Percentiles rank a stretch among this genome's conserved stretches.
These are phyloP conservation scores for Cromileptes altivelis DNA, from an alignment of 2,113 vertebrate species.

Conservation along the genomic window DNA sequence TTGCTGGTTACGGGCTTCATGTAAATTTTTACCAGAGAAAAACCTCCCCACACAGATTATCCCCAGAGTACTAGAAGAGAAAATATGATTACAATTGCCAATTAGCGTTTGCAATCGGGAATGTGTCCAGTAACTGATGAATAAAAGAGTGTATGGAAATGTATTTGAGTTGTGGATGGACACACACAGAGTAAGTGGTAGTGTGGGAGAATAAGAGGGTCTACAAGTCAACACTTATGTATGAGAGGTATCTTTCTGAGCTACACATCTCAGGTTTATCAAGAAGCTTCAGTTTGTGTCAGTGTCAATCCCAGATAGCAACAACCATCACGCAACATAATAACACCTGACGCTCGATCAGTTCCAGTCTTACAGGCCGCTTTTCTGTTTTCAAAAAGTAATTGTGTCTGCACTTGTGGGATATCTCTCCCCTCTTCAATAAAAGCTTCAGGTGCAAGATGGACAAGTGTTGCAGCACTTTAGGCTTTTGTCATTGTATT, in stretches of 20 bases:
- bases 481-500: conserved; percentile 13
- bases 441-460: conserved; percentile 28
- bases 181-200: background rate
- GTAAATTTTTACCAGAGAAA: background rate
- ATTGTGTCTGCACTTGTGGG: conserved; percentile 20
- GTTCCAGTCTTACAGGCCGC: background rate
- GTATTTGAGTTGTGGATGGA: background rate
- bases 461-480: conserved; percentile 23
- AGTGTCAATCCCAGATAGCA: conserved; percentile 8
- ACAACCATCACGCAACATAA: conserved; percentile 20
- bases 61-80: background rate
- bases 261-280: conserved; percentile 1
- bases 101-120: background rate
- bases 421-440: conserved; percentile 29
- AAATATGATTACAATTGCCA: conserved; percentile 1
- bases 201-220: background rate
- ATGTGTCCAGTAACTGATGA: conserved; percentile 8
- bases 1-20: background rate
- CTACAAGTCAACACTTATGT: background rate
- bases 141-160: background rate
- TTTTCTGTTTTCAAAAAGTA: conserved; percentile 35
- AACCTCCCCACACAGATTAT: background rate
- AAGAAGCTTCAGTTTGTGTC: background rate
- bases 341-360: conserved; percentile 12
- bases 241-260: conserved; percentile 9